A percentile compares a stretch with the other conserved stretches of the same genome.
Conservation (phyloP, 2,888 invertebrate genomes). For the Hoplodrina ambigua region DNA sequence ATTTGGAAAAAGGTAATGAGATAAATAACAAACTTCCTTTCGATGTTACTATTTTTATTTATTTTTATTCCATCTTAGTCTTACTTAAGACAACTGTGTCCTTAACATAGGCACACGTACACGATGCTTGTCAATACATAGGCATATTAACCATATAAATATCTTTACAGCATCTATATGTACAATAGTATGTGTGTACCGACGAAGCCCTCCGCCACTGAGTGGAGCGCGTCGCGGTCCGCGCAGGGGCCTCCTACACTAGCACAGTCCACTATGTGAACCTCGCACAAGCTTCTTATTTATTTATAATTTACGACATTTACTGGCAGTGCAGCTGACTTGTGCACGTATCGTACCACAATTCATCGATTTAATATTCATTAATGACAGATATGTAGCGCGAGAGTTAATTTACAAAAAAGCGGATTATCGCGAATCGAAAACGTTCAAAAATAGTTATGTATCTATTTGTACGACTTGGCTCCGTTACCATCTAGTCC, state of each 20-base stretch:
- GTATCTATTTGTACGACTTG: conserved; percentile 43
- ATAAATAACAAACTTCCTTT: conserved; percentile 77
- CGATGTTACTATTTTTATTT: conserved; percentile 89
- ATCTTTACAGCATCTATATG: conserved; percentile 89
- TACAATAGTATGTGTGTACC: conserved; percentile 84
- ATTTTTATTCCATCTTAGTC: conserved; percentile 86
- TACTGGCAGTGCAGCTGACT: conserved; percentile 86
- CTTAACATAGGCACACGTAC: conserved; percentile 85
- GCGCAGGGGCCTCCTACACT: conserved; percentile 68
- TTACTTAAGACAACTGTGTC: conserved; percentile 85
- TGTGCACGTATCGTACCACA: conserved; percentile 77
- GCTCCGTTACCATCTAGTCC: conserved; percentile 31
- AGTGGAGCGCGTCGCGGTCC: conserved; percentile 49
- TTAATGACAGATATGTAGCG: conserved; percentile 84
- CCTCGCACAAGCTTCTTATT: conserved; percentile 76
- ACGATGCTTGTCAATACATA: conserved; percentile 84
- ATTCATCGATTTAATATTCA: conserved; percentile 54
- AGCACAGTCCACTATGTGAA: conserved; percentile 83
- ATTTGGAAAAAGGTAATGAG: conserved; percentile 27
- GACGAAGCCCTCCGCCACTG: conserved; percentile 66
- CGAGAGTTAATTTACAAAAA: conserved; percentile 76
- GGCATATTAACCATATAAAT: conserved; percentile 84
- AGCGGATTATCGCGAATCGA: conserved; percentile 71
- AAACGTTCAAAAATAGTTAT: conserved; percentile 66
- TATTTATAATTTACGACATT: conserved; percentile 71